Base-by-base conservation (phyloP, 2,113 vertebrate species). In the Atrichornis clamosus region DNA sequence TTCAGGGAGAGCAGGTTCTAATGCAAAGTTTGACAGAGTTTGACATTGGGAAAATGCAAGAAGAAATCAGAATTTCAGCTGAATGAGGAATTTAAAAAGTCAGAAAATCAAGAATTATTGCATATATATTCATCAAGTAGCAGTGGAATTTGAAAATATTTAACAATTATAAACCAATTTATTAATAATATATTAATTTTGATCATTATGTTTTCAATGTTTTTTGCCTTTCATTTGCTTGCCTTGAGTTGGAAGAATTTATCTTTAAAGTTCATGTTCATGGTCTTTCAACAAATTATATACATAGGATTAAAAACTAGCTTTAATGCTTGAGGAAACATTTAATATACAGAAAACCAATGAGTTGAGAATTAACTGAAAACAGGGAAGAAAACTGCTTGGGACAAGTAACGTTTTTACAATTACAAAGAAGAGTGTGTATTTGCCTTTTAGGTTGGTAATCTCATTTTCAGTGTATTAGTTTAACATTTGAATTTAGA, bases 391-490 rank as follows among this genome's bases (percentile, higher is more conserved):
- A 87, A 23, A 37, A 13, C 59, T 63, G 10, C 32, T 76, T 76
- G 80, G 63, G 55, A 55, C 53, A 80, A 64, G 26, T 74, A 79
- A 62, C n/a, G 5, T 80, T 44, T 82, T 85, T 70, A 46, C 55
- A 68, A 2, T 73, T 87, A 68, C 16, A 13, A 42, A 52, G 26
- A 55, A 19, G 39, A 68, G 6, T 35, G 19, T 65, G 7, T 63
- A 39, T 84, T 91, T 91, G 77, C 42, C 58, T 94, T 78, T 93
- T 50, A 93, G 65, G n/a, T 62, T 95, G 50, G 28, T 87, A 81
- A 81, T 24, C 30, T 84, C 60, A 77, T 77, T 87, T 91, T 87
- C 69, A 41, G 26, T 56, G 10, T 62, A 60, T 87, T 65, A 58
- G 22, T 87, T 91, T 58, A 74, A 78, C 47, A 42, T 79, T 88